Conservation (phyloP, 2,113 vertebrate genomes). For the Scophthalmus maximus region DNA sequence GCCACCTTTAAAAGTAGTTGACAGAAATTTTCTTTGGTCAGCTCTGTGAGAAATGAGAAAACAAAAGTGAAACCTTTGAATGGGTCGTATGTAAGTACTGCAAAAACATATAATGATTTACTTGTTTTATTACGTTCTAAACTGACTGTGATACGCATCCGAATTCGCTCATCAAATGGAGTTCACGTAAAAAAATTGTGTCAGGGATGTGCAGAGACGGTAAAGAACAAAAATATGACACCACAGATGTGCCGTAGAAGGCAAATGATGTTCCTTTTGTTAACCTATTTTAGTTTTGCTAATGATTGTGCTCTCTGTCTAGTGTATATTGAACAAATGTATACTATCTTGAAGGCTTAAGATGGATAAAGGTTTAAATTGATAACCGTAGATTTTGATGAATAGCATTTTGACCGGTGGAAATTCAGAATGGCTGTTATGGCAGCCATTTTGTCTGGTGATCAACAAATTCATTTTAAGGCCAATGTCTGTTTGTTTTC, state of each 20-base stretch:
- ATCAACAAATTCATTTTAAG: constrained; percentile 17
- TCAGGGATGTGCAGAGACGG: not conserved
- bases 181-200: not conserved
- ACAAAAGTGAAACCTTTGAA: not conserved
- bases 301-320: not conserved
- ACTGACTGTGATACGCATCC: not conserved
- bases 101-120: constrained; percentile 2
- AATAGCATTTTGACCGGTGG: not conserved
- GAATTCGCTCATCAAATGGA: not conserved
- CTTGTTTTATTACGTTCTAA: not conserved
- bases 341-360: not conserved
- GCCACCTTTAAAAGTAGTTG: not conserved
- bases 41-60: not conserved
- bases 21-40: not conserved
- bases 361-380: not conserved
- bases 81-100: no score
- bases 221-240: not conserved
- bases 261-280: not conserved
- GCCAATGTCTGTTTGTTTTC: not conserved
- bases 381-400: not conserved
- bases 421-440: not conserved
- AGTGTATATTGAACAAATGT: not conserved
- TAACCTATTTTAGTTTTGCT: not conserved
- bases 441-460: not conserved
- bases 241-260: not conserved